These are phyloP conservation scores for Erythrocebus patas DNA, from an alignment of 2,113 vertebrate species.

Conservation along the genomic window DNA sequence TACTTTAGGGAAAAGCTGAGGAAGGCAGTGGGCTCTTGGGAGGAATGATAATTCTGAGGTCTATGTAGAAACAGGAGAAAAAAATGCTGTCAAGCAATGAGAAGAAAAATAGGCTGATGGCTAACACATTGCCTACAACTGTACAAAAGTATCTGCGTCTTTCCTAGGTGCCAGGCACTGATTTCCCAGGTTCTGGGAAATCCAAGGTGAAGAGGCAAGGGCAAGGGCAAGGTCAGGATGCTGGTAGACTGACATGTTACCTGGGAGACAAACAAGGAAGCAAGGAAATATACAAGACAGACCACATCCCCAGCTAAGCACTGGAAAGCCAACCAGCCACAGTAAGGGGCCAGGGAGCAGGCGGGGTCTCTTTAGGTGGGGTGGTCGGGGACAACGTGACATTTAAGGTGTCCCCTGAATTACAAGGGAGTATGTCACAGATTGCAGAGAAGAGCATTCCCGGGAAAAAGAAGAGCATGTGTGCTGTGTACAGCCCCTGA, in stretches of 20 bases:
- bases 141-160: not conserved
- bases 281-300: not conserved
- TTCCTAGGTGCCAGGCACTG: not conserved
- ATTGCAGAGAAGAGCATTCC: not conserved
- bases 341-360: not conserved
- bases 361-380: accelerated
- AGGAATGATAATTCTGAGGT: not conserved
- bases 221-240: not conserved
- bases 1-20: not conserved
- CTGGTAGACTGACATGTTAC: not conserved
- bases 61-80: not conserved
- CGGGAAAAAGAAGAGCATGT: not conserved
- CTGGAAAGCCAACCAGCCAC: not conserved
- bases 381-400: not conserved
- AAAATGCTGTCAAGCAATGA: not conserved
- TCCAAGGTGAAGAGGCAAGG: not conserved
- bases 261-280: not conserved
- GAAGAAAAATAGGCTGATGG: not conserved
- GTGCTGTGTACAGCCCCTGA: not conserved
- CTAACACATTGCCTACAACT: not conserved
- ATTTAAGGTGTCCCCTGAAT: not conserved
- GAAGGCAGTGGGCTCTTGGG: not conserved
- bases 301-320: not conserved
- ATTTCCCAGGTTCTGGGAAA: not conserved
- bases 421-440: not conserved